phyloP scores from a whole-genome alignment of 1,140 invertebrate species.

The Aphaenogaster ashmeadi region DNA sequence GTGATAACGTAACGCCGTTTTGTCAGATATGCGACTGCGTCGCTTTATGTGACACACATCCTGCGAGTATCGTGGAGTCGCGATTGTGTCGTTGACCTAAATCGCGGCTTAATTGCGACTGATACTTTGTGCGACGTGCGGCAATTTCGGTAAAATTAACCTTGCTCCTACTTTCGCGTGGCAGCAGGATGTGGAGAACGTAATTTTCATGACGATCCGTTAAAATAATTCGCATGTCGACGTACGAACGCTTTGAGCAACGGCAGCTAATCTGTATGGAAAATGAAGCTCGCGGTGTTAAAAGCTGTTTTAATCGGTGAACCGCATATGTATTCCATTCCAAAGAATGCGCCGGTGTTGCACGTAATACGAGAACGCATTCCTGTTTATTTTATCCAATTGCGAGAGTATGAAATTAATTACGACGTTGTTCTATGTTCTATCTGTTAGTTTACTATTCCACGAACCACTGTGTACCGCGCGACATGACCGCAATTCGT shows the following conservation, averaged over 20 bases:
- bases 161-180: not conserved
- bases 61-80: not conserved
- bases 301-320: not conserved
- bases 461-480: not conserved
- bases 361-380: not conserved
- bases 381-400: not conserved
- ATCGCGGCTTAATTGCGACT: not conserved
- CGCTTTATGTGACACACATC: not conserved
- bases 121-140: not conserved
- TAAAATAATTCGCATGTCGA: not conserved
- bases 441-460: not conserved
- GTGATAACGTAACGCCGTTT: not conserved
- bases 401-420: conserved; percentile 14
- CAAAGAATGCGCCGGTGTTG: not conserved
- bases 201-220: conserved; percentile 25
- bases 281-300: not conserved
- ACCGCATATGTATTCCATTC: not conserved
- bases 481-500: not conserved
- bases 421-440: not conserved
- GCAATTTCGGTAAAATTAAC: not conserved
- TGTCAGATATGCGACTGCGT: not conserved
- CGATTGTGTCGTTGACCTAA: not conserved
- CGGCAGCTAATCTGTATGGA: not conserved
- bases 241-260: not conserved
- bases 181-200: not conserved